phyloP scores from a whole-genome alignment of 2,888 invertebrate genomes.

The Clunio marinus region DNA sequence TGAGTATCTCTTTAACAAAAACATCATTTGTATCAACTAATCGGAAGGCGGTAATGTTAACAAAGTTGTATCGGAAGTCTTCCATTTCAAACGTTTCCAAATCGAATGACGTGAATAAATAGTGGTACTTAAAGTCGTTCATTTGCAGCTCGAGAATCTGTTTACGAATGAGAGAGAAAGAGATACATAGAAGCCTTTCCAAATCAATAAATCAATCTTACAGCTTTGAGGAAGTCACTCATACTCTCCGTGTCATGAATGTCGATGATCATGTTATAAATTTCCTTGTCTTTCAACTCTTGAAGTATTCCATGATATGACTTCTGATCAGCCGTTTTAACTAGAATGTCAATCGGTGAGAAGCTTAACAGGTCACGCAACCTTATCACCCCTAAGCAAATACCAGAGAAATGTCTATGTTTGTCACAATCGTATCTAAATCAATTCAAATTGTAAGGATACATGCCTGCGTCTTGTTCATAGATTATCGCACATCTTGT shows the following conservation, averaged over 20 bases:
- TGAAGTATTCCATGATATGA: slow-evolving; percentile 71
- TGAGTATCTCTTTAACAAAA: slow-evolving; percentile 62
- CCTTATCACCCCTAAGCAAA: slow-evolving; percentile 44
- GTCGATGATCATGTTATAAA: slow-evolving; percentile 73
- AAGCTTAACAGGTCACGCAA: slow-evolving; percentile 64
- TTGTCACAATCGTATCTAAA: too few species aligned
- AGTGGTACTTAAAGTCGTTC: slow-evolving; percentile 82
- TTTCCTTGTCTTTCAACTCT: slow-evolving; percentile 73
- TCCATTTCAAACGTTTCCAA: slow-evolving; percentile 64
- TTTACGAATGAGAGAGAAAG: slow-evolving; percentile 43
- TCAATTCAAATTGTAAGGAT: background rate
- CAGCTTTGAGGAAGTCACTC: slow-evolving; percentile 69
- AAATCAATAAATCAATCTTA: slow-evolving; percentile 49
- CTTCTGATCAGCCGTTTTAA: slow-evolving; percentile 60
- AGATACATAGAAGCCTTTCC: background rate
- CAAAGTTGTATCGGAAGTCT: slow-evolving; percentile 71
- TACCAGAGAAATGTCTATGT: too few species aligned
- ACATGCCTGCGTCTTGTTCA: slow-evolving; percentile 67
- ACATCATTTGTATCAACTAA: slow-evolving; percentile 66
- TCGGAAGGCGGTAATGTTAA: slow-evolving; percentile 71
- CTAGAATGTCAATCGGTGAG: slow-evolving; percentile 65
- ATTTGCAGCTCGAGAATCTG: slow-evolving; percentile 77
- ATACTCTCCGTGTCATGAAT: slow-evolving; percentile 62
- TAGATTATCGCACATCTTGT: slow-evolving; percentile 74
- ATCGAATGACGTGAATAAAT: slow-evolving; percentile 71